phyloP scores from a whole-genome alignment of 2,797 vertebrate genomes.

The Lagorchestes hirsutus region DNA sequence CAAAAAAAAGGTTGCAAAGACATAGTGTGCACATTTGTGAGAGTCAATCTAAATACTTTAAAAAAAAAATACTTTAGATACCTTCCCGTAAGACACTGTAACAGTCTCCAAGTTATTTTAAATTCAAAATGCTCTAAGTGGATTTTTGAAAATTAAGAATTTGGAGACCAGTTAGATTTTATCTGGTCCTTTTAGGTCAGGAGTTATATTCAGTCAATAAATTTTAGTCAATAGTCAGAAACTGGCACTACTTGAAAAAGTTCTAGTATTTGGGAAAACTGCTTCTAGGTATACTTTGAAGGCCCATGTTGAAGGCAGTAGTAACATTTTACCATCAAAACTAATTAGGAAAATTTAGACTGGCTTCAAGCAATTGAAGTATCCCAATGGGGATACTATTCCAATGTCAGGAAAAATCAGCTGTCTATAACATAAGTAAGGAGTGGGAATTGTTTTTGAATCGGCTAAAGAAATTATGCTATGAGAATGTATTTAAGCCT shows the following conservation, averaged over 20 bases:
- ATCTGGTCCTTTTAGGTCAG: conserved; percentile 39
- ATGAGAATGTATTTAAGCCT: background rate
- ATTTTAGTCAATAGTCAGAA: conserved; percentile 47
- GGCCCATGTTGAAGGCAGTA: conserved; percentile 12
- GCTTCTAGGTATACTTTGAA: background rate
- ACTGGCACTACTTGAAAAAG: conserved; percentile 47
- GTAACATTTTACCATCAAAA: conserved; percentile 45
- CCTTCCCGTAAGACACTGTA: conserved; percentile 69
- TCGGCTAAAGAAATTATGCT: background rate
- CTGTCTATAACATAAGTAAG: conserved; percentile 49
- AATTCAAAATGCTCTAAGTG: conserved; percentile 75
- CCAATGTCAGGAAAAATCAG: conserved; percentile 40
- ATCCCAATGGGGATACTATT: conserved; percentile 30
- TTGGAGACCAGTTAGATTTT: conserved; percentile 69
- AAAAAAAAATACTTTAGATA: conserved; percentile 69
- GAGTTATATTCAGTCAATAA: conserved; percentile 66
- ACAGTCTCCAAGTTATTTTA: conserved; percentile 68
- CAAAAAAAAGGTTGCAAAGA: conserved; percentile 80
- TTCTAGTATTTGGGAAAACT: conserved; percentile 48
- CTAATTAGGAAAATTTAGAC: conserved; percentile 15
- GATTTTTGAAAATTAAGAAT: conserved; percentile 65
- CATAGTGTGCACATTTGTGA: conserved; percentile 83
- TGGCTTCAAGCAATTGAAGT: conserved; percentile 48
- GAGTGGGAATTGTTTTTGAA: conserved; percentile 4
- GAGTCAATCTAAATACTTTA: conserved; percentile 77